Evolutionary conservation across 2,888 invertebrate species (phyloP).

Genomic region (Hedya salicella): DNA sequence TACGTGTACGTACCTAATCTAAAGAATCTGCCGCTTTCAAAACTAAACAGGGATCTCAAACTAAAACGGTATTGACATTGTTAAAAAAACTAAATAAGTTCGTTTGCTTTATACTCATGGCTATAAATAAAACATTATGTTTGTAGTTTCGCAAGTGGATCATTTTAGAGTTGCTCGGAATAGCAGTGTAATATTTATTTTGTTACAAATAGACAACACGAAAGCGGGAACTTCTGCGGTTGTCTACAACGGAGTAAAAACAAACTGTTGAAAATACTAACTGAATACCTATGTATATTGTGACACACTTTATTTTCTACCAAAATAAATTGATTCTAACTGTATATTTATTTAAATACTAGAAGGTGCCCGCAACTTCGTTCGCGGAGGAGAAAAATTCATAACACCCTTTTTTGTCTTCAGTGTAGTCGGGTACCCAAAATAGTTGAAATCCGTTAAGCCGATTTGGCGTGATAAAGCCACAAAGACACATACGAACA

Average conservation of each 20-base stretch:
- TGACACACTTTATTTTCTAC: not conserved
- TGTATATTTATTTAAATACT: too few species aligned
- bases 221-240: not conserved
- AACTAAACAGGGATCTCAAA: too few species aligned
- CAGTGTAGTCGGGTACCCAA: too few species aligned
- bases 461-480: too few species aligned
- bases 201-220: not conserved
- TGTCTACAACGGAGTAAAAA: not conserved
- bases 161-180: not conserved
- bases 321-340: not conserved
- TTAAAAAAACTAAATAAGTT: slow-evolving; percentile 1
- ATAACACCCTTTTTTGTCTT: too few species aligned
- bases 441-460: too few species aligned
- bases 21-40: too few species aligned
- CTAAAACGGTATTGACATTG: too few species aligned
- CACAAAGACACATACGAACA: too few species aligned
- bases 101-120: not conserved
- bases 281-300: not conserved
- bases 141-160: not conserved
- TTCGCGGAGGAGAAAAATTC: too few species aligned
- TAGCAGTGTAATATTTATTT: not conserved
- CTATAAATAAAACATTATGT: slow-evolving; percentile 22
- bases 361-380: too few species aligned
- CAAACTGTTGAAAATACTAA: not conserved
- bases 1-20: too few species aligned